Base-by-base conservation (phyloP, 2,797 vertebrate species). In the Clarias platycephalus region DNA sequence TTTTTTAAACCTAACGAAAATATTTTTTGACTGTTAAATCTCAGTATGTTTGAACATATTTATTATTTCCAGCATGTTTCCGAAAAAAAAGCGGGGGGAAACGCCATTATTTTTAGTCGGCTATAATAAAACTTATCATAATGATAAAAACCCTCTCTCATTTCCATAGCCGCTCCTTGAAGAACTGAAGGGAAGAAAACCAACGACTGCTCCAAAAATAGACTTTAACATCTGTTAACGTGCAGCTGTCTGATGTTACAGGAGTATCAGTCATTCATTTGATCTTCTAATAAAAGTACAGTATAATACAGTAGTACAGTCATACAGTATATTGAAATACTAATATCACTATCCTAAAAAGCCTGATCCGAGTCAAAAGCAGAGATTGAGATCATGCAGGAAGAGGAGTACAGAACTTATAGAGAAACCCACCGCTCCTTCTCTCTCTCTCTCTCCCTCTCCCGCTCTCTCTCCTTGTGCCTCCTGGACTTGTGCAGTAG, bases 401-500 rank as follows among this genome's bases (percentile, higher is more conserved):
- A 68, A 75, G 49, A 55, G 83, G 58, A 81, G 82, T 24, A 82
- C 63, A 82, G 82, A 90, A 90, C 88, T 87, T 89, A 71, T 44
- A 12, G 44, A 49, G 44, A 49, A 49, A 90, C 89, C 86, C 87
- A 91, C 90, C 87, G 87, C 70, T 95, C 93, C 76, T 66, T 93
- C 86, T 95, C 93, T 70, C 64, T 93, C 86, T 95, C 93, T 70
- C 64, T 86, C 58, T 86, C 80, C 6, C 24, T 90, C 79, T 89
- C 89, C 67, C 63, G 88, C 87, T 95, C 94, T 89, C 88, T 93
- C 89, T 95, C 94, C 91, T 95, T 97, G 92, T 97, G 96, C 88
- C 93, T 93, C 84, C 96, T 95, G 83, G 97, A 97, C 91, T 96
- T 96, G 95, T 99, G 97, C 90, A 98, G 94, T 83, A 98, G 95